These are phyloP conservation scores for Coilia nasus DNA, from an alignment of 2,797 vertebrate species.

Conservation along the genomic window DNA sequence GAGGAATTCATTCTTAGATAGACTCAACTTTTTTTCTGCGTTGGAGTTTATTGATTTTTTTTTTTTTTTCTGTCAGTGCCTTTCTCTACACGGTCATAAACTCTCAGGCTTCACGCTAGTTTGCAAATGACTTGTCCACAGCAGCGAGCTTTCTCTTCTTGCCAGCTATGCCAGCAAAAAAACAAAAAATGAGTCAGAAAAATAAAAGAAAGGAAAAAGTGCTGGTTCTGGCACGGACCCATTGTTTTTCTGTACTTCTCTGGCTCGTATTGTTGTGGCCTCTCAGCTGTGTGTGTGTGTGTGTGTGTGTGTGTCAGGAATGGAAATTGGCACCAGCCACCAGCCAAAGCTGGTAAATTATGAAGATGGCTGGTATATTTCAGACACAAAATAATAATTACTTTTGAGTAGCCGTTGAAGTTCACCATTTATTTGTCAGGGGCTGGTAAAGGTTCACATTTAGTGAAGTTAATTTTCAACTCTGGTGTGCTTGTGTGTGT, in stretches of 20 bases:
- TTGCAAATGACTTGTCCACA: background rate
- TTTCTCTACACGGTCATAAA: background rate
- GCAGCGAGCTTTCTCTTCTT: background rate
- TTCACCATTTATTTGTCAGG: too few species aligned
- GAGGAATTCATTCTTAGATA: conserved; percentile 5
- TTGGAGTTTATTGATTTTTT: background rate
- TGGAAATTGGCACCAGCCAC: too few species aligned
- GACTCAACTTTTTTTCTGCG: background rate
- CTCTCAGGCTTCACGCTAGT: background rate
- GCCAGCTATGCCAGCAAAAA: background rate
- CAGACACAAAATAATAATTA: too few species aligned
- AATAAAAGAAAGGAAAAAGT: background rate
- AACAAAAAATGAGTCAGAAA: background rate
- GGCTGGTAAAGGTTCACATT: too few species aligned
- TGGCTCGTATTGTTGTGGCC: background rate
- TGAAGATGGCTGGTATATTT: too few species aligned
- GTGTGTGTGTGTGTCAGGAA: too few species aligned
- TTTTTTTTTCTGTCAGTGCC: background rate
- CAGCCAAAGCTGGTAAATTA: too few species aligned
- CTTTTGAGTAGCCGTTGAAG: too few species aligned
- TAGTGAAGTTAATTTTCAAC: too few species aligned
- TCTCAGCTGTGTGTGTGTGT: background rate
- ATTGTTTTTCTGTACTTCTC: background rate
- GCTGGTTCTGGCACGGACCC: background rate
- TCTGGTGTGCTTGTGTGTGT: too few species aligned